Conservation (phyloP, 2,797 vertebrate genomes). For the Psittacula echo region DNA sequence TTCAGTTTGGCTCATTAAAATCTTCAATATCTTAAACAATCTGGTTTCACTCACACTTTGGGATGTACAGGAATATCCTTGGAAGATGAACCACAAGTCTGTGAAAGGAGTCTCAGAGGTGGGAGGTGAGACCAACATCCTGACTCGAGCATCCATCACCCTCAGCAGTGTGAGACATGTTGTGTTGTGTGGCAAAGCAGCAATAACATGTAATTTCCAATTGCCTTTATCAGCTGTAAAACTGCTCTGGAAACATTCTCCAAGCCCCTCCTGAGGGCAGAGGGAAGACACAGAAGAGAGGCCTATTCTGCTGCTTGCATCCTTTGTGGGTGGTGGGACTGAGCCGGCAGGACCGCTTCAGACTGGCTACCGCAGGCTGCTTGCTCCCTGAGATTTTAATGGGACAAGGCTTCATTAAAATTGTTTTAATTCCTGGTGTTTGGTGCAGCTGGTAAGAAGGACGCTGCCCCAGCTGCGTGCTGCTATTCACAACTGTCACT, state of each 20-base stretch:
- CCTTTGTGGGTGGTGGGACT: not conserved
- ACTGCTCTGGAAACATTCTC: not conserved
- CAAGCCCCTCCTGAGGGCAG: not conserved
- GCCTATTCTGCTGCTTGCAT: accelerated
- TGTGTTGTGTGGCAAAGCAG: accelerated
- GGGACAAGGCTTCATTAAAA: not conserved
- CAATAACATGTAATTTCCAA: not conserved
- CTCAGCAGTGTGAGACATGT: accelerated
- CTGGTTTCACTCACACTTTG: not conserved
- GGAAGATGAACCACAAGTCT: not conserved
- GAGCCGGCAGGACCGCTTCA: not conserved
- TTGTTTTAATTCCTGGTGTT: not conserved
- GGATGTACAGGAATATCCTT: not conserved
- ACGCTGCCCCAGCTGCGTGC: not conserved
- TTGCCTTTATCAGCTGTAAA: not conserved
- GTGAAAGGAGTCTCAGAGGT: not conserved
- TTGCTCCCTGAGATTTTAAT: not conserved
- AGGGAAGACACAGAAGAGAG: not conserved
- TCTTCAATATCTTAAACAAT: not conserved
- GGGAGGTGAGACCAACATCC: not conserved
- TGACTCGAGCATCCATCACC: accelerated
- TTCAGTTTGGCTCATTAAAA: not conserved
- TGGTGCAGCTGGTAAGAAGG: not conserved
- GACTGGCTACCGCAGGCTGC: not conserved
- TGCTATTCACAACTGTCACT: not conserved